Base-by-base conservation (phyloP, 2,888 invertebrate genomes). In the Pantelozetes paolii region DNA sequence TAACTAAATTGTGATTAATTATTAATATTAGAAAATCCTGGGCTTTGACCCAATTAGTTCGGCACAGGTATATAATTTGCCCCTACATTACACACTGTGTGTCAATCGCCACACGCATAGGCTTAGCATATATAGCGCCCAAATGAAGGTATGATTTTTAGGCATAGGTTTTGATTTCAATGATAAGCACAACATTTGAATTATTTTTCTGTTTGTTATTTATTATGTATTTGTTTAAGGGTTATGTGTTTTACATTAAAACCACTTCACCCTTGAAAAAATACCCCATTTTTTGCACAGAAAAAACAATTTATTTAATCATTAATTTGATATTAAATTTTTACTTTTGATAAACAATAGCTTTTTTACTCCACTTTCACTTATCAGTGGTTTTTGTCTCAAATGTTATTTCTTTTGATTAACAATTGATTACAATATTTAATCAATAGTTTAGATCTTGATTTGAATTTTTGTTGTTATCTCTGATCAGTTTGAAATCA, bases 251-350 rank as follows among this genome's bases (percentile, higher is more conserved):
- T 48, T 54, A 8, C 36, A 36, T 36, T 5, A 5, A 45, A 11
- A 11, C 36, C 13, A 59, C 28, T 59, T 20, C 67, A 67, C 67
- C 67, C 67, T 67, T 67, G 67, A 67, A 67, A 67, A 67, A 40
- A 36, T 36, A 11, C 5, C n/a, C n/a, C n/a, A n/a, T n/a, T n/a
- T n/a, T n/a, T n/a, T n/a, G n/a, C n/a, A n/a, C n/a, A n/a, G n/a
- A n/a, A n/a, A n/a, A n/a, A n/a, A n/a, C n/a, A n/a, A n/a, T n/a
- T n/a, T n/a, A n/a, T n/a, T n/a, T n/a, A n/a, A n/a, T n/a, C n/a
- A n/a, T n/a, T n/a, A n/a, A n/a, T n/a, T n/a, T n/a, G n/a, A n/a
- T n/a, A n/a, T n/a, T n/a, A n/a, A n/a, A n/a, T n/a, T n/a, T n/a
- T n/a, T n/a, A n/a, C n/a, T n/a, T n/a, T n/a, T n/a, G n/a, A n/a